phyloP scores from a whole-genome alignment of 2,888 invertebrate species.

The Campoletis raptor region DNA sequence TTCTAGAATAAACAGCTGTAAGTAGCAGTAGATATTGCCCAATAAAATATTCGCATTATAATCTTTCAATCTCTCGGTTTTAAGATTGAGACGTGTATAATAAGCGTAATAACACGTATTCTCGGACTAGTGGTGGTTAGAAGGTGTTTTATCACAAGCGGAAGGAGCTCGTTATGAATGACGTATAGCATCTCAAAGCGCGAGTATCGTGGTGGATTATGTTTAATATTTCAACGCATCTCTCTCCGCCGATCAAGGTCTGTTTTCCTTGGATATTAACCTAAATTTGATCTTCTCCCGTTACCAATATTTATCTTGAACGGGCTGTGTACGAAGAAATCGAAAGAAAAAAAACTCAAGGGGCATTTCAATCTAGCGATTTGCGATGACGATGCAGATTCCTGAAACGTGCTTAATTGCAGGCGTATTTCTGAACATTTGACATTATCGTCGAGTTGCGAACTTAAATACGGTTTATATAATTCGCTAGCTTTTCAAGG shows the following conservation, averaged over 20 bases:
- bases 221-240: slow-evolving; percentile 57
- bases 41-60: slow-evolving; percentile 72
- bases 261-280: slow-evolving; percentile 54
- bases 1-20: slow-evolving; percentile 73
- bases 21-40: slow-evolving; percentile 76
- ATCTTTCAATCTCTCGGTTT: slow-evolving; percentile 69
- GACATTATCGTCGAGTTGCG: not conserved
- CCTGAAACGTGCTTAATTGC: slow-evolving; percentile 7
- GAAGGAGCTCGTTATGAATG: slow-evolving; percentile 49
- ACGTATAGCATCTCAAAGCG: slow-evolving; percentile 48
- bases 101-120: slow-evolving; percentile 9
- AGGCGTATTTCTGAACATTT: not conserved
- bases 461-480: not conserved
- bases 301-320: slow-evolving; percentile 23
- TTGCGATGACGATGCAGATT: slow-evolving; percentile 23
- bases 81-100: slow-evolving; percentile 30
- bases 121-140: not conserved
- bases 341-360: not conserved
- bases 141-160: slow-evolving; percentile 15
- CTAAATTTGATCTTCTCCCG: slow-evolving; percentile 38
- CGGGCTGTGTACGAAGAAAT: not conserved
- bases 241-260: slow-evolving; percentile 65
- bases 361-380: not conserved
- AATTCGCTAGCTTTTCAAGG: not conserved
- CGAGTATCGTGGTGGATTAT: slow-evolving; percentile 61